Conservation (phyloP, 2,797 vertebrate genomes). For the Lepus townsendii region DNA sequence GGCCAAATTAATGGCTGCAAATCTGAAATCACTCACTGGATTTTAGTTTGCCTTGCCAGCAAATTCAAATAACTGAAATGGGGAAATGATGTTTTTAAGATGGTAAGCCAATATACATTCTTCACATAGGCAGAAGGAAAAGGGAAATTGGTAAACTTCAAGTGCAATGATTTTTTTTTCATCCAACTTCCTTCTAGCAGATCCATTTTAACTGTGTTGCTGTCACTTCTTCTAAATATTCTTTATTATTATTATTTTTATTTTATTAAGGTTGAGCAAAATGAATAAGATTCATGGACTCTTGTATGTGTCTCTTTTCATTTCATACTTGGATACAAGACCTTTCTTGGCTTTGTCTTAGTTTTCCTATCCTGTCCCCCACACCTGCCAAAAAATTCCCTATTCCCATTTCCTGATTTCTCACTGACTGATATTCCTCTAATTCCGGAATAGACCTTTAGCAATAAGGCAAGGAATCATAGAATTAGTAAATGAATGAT, state of each 20-base stretch:
- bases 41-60: slow-evolving; percentile 46
- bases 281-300: neutral
- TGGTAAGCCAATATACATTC: slow-evolving; percentile 42
- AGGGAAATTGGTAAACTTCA: slow-evolving; percentile 62
- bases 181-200: slow-evolving; percentile 39
- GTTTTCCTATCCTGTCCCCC: neutral
- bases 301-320: too few relatives aligned
- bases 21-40: slow-evolving; percentile 53
- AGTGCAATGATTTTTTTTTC: slow-evolving; percentile 9
- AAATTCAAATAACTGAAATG: slow-evolving; percentile 50
- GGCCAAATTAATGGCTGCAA: slow-evolving; percentile 61
- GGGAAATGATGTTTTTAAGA: neutral
- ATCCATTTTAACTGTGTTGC: slow-evolving; percentile 17
- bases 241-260: slow-evolving; percentile 15
- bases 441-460: slow-evolving; percentile 48
- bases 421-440: slow-evolving; percentile 38
- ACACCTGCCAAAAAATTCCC: neutral
- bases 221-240: slow-evolving; percentile 25
- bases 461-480: slow-evolving; percentile 16
- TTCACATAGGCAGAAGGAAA: slow-evolving; percentile 55
- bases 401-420: slow-evolving; percentile 6
- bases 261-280: slow-evolving; percentile 56
- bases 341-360: slow-evolving; percentile 16
- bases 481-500: neutral
- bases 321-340: slow-evolving; percentile 6